Percentiles rank a stretch among this genome's conserved stretches.
These are phyloP conservation scores for Mungos mungo DNA, from an alignment of 2,113 vertebrate genomes.

Conservation along the genomic window DNA sequence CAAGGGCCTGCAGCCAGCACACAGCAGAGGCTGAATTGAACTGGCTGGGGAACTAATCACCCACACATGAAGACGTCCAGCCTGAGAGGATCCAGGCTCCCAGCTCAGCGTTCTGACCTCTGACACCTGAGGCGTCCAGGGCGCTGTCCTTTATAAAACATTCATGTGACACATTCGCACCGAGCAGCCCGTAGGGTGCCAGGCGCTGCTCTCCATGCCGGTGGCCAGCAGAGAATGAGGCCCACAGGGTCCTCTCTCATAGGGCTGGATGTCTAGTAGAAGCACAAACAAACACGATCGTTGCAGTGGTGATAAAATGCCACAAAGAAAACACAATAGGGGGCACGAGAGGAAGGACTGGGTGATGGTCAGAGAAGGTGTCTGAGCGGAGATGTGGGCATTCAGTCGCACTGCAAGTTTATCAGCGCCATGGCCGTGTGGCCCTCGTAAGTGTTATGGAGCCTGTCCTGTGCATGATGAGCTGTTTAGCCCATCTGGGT, in stretches of 20 bases:
- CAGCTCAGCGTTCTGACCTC: not conserved
- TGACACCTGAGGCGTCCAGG: not conserved
- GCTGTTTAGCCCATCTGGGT: not conserved
- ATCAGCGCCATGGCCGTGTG: rapidly evolving
- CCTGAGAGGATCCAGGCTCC: not conserved
- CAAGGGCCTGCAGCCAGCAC: too few relatives aligned
- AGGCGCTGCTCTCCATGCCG: not conserved
- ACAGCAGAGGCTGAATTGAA: not conserved
- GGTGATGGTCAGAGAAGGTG: not conserved
- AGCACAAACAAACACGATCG: not conserved
- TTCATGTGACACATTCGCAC: rapidly evolving
- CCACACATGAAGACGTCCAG: rapidly evolving
- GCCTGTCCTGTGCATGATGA: not conserved
- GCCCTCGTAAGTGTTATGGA: rapidly evolving
- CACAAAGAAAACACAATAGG: not conserved
- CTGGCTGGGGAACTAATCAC: not conserved
- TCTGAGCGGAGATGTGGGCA: not conserved
- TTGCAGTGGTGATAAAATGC: not conserved
- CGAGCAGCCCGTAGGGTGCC: not conserved
- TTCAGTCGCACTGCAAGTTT: rapidly evolving
- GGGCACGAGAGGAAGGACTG: not conserved
- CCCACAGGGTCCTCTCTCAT: rapidly evolving
- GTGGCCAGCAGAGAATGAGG: not conserved
- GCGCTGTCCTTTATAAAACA: not conserved
- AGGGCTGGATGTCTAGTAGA: not conserved